Base-by-base conservation (phyloP, 1,140 invertebrate species). In the Mercenaria mercenaria region DNA sequence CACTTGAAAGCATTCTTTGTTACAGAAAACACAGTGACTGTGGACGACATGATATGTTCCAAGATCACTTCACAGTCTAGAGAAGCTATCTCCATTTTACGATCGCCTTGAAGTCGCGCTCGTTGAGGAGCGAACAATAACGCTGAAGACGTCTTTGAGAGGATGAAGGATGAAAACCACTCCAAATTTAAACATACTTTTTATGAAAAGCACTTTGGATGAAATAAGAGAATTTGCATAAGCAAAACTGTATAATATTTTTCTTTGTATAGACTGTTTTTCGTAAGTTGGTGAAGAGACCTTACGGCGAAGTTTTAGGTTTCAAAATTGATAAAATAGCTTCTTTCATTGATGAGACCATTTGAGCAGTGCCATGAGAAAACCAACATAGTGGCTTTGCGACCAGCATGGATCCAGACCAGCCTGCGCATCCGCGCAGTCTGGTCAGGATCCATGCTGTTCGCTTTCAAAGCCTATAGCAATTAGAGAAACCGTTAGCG, bases 181-280 rank as follows among this genome's bases (percentile, higher is more conserved):
- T 74, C 67, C 69, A 72, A 85, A 85, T 43, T 56, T 52, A 52
- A 74, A 74, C 47, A 72, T 72, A 59, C 26, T 59, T 20, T 43
- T 11, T 43, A 81, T 88, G 86, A 88, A 88, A 79, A 61, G 39
- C 50, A 32, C 52, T 67, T 26, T 56, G 76, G 77, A 81, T 79
- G 77, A 81, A 80, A 88, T 88, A 69, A 88, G 86, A 88, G 72
- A 80, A 64, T 80, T 80, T 23, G 18, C 77, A 69, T 52, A 80
- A 23, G 18, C 43, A 72, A n/a, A 43, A 13, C 37, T 88, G 76
- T 67, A 87, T 77, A 26, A 59, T 32, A 74, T 74, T 87, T 56
- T 87, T 87, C 85, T 61, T 79, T 85, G 83, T 76, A 85, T 85
- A 52, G 83, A 20, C 64, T 72, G 83, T n/a, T 85, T 72, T 85